Conservation (phyloP, 2,113 vertebrate species). For the Pangasianodon hypophthalmus region DNA sequence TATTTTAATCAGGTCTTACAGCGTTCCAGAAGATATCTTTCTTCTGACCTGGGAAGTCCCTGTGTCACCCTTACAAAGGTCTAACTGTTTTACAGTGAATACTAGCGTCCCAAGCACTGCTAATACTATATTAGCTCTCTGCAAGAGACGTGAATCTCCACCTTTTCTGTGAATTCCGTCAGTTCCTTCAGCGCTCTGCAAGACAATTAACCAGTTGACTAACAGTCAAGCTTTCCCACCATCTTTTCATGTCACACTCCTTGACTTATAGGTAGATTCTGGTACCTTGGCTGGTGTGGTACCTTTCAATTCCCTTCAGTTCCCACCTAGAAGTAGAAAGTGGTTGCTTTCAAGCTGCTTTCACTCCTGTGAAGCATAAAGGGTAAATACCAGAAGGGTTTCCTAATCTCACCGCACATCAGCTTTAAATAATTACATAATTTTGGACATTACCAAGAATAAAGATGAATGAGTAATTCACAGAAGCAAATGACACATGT, state of each 20-base stretch:
- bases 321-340: not conserved
- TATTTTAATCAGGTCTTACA: too few relatives aligned
- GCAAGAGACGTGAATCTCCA: not conserved
- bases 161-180: not conserved
- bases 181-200: not conserved
- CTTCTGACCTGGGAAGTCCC: too few relatives aligned
- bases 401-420: not conserved
- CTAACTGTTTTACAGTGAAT: not conserved
- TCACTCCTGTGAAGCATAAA: not conserved
- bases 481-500: not conserved
- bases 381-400: constrained; percentile 23
- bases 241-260: too few relatives aligned
- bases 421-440: constrained; percentile 2
- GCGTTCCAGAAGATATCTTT: too few relatives aligned
- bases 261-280: too few relatives aligned
- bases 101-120: not conserved
- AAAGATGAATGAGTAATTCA: not conserved
- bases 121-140: not conserved
- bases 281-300: too few relatives aligned
- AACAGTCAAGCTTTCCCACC: too few relatives aligned
- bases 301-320: not conserved
- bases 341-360: constrained; percentile 9
- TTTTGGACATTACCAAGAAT: not conserved
- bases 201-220: not conserved
- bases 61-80: not conserved